Percentiles rank a stretch among this genome's conserved stretches.
phyloP scores from a whole-genome alignment of 2,888 invertebrate species.

The Agrochola circellaris region DNA sequence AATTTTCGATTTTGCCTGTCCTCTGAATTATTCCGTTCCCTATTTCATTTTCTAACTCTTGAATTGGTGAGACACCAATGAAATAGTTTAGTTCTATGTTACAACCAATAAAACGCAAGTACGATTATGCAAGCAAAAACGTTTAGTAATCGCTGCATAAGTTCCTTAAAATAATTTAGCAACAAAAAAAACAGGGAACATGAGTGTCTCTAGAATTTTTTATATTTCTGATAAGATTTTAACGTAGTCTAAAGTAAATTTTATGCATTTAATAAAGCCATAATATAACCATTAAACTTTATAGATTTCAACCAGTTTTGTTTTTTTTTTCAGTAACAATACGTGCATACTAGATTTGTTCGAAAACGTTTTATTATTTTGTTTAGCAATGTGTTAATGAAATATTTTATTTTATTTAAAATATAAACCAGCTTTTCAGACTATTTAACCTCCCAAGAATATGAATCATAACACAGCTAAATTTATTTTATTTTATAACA shows the following conservation, averaged over 20 bases:
- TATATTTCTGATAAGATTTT: accelerated
- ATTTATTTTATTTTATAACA: too few relatives aligned
- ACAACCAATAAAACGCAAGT: slow-evolving; percentile 57
- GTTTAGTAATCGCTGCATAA: slow-evolving; percentile 47
- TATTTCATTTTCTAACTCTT: slow-evolving; percentile 26
- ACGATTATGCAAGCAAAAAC: slow-evolving; percentile 44
- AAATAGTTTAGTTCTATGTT: neutral
- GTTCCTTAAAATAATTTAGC: neutral
- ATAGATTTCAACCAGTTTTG: neutral
- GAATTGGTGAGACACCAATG: slow-evolving; percentile 34
- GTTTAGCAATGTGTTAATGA: neutral
- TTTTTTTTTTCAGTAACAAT: slow-evolving; percentile 13
- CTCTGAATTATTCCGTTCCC: slow-evolving; percentile 46
- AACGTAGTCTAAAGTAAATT: neutral
- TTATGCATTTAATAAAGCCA: neutral
- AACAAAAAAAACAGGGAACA: too few relatives aligned
- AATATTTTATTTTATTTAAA: neutral
- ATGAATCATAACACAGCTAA: neutral
- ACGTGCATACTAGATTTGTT: slow-evolving; percentile 4
- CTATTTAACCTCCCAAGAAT: too few relatives aligned
- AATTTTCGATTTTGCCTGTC: slow-evolving; percentile 72
- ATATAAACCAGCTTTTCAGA: neutral
- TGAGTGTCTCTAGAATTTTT: neutral
- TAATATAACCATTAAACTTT: neutral
- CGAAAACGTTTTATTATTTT: slow-evolving; percentile 27